Conservation (phyloP, 2,113 vertebrate species). For the Otolemur garnettii region DNA sequence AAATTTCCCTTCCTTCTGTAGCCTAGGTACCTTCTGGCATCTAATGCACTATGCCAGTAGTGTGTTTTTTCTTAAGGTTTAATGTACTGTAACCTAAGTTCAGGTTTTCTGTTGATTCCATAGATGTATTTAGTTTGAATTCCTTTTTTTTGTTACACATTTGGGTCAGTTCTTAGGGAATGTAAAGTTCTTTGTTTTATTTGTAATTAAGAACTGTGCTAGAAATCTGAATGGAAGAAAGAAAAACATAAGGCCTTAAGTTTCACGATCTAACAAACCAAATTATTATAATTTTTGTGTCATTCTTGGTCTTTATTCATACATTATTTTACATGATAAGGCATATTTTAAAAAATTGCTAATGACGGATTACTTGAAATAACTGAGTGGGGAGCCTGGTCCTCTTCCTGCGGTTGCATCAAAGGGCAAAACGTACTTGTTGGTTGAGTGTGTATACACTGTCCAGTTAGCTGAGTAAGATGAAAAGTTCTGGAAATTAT, state of each 20-base stretch:
- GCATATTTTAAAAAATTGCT: background rate
- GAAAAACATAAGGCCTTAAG: background rate
- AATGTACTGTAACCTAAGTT: background rate
- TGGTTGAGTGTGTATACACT: background rate
- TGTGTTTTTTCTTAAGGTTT: background rate
- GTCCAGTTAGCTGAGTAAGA: background rate
- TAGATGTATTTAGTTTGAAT: background rate
- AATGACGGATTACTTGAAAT: background rate
- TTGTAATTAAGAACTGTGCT: background rate
- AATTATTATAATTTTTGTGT: background rate
- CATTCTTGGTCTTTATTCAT: background rate
- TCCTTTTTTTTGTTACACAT: background rate
- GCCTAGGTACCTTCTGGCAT: background rate
- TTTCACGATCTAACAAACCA: background rate
- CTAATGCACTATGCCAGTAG: no score
- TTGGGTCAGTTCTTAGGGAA: background rate
- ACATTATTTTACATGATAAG: background rate
- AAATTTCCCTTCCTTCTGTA: background rate
- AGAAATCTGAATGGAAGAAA: constrained; percentile 28
- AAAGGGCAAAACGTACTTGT: background rate
- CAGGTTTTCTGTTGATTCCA: background rate
- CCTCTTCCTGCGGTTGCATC: background rate
- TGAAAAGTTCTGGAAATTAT: background rate
- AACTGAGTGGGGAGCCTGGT: background rate
- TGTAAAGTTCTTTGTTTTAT: background rate